These are phyloP conservation scores for Acanthosepion esculentum DNA, from an alignment of 2,888 invertebrate genomes.

Conservation along the genomic window DNA sequence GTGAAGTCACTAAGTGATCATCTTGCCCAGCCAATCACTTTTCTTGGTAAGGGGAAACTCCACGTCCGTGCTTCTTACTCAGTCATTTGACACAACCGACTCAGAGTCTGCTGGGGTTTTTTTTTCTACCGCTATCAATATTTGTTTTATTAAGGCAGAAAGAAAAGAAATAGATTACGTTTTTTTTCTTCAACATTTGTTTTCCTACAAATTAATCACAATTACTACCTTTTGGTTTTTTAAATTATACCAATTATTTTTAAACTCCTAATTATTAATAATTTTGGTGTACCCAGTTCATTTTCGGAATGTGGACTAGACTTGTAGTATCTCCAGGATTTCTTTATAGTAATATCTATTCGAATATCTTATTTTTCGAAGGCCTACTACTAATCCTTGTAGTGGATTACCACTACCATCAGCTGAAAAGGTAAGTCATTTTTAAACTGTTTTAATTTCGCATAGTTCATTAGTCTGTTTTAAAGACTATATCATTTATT, in stretches of 20 bases:
- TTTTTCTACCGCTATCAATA: not conserved
- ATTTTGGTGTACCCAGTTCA: not conserved
- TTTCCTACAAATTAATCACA: not conserved
- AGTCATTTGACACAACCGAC: not conserved
- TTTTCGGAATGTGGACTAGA: constrained; percentile 17
- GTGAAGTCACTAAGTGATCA: not conserved
- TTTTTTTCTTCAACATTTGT: not conserved
- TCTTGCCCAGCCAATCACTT: not conserved
- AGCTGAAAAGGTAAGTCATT: not conserved
- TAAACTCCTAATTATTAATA: not conserved
- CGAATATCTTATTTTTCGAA: not conserved
- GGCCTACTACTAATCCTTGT: not conserved
- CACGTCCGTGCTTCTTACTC: not conserved
- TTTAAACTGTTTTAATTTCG: not conserved
- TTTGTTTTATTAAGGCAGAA: not conserved
- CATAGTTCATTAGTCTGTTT: not conserved
- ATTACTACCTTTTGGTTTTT: not conserved
- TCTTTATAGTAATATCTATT: not conserved
- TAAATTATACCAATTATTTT: not conserved
- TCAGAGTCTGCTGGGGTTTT: not conserved
- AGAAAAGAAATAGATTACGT: not conserved
- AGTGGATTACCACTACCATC: not conserved
- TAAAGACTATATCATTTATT: too few relatives aligned
- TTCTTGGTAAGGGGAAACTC: not conserved
- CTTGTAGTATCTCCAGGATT: not conserved